These are phyloP conservation scores for Platycnemis pennipes DNA, from an alignment of 2,888 invertebrate species.

Conservation along the genomic window DNA sequence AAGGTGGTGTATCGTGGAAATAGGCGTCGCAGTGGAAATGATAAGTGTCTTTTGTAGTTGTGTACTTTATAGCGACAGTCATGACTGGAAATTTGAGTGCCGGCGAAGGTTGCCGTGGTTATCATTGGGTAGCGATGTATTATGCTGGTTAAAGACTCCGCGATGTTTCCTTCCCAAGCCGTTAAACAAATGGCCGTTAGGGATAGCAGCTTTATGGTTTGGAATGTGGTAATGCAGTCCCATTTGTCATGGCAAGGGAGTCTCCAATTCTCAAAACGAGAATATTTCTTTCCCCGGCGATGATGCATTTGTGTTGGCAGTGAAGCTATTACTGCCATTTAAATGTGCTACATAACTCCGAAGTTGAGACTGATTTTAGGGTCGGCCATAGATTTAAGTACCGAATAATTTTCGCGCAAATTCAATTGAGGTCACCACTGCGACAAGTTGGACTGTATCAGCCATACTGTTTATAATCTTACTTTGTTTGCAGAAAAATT, in stretches of 20 bases:
- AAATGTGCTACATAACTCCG: neutral
- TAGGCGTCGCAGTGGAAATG: neutral
- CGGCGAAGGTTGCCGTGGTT: neutral
- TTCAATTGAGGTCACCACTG: neutral
- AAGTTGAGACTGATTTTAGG: neutral
- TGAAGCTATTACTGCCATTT: neutral
- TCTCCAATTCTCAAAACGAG: neutral
- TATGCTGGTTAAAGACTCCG: slow-evolving; percentile 17
- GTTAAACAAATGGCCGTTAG: slow-evolving; percentile 1
- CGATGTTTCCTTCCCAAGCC: neutral
- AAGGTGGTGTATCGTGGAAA: neutral
- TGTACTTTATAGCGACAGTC: slow-evolving; percentile 1
- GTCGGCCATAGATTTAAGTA: neutral
- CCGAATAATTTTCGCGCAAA: neutral
- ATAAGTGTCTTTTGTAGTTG: slow-evolving; percentile 23
- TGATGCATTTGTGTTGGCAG: neutral
- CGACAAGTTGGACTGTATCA: too few relatives aligned
- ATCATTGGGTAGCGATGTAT: slow-evolving; percentile 19
- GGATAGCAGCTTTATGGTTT: slow-evolving; percentile 16
- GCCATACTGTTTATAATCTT: too few relatives aligned
- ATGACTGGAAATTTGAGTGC: slow-evolving; percentile 27
- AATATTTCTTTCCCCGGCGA: neutral
- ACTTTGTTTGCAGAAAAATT: neutral
- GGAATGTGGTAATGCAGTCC: slow-evolving; percentile 26
- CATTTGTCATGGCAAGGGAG: slow-evolving; percentile 22